Evolutionary conservation across 1,140 invertebrate species (phyloP).

Genomic region (Acromyrmex heyeri): DNA sequence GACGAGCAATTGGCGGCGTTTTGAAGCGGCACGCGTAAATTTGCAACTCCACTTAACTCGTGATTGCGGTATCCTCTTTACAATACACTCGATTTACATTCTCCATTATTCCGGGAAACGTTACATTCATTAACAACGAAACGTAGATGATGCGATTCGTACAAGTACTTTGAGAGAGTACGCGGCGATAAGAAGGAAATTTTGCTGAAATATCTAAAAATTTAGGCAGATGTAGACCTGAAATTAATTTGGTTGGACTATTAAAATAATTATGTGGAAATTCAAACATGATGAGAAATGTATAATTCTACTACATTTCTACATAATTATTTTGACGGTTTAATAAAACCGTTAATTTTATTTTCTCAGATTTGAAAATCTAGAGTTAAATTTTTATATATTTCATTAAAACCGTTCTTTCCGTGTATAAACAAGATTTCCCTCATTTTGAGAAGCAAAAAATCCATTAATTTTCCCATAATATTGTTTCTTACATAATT

Average conservation of each 20-base stretch:
- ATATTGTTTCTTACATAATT: not conserved
- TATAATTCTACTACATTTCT: too few species aligned
- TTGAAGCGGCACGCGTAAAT: conserved; percentile 40
- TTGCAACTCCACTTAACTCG: conserved; percentile 50
- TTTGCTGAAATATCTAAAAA: too few species aligned
- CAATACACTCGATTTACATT: conserved; percentile 37
- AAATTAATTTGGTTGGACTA: too few species aligned
- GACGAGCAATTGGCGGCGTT: conserved; percentile 55
- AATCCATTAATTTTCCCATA: not conserved
- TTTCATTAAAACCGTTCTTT: too few species aligned
- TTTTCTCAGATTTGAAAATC: too few species aligned
- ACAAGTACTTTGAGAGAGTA: not conserved
- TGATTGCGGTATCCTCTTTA: conserved; percentile 33
- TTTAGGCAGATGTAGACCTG: too few species aligned
- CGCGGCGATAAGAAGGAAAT: not conserved
- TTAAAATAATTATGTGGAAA: too few species aligned
- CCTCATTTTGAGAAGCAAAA: not conserved
- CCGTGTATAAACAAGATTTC: not conserved
- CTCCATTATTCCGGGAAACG: not conserved
- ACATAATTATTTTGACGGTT: too few species aligned
- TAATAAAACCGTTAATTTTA: too few species aligned
- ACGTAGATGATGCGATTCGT: not conserved
- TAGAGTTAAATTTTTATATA: too few species aligned
- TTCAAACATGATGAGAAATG: too few species aligned
- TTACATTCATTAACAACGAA: conserved; percentile 7